Conservation (phyloP, 2,113 vertebrate genomes). For the Pedionomus torquatus region DNA sequence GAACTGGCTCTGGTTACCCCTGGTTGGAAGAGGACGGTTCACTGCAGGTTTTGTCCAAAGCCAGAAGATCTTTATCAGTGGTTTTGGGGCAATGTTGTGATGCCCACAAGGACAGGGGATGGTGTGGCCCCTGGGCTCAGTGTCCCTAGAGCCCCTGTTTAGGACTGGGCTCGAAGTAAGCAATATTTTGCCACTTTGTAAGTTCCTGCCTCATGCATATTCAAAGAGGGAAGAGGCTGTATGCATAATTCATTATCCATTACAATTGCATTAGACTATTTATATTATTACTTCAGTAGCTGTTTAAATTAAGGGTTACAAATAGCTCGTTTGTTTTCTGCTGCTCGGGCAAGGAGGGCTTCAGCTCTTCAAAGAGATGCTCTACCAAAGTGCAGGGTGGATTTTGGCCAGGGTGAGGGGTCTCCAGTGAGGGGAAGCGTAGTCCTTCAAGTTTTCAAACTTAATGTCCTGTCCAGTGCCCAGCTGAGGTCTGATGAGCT, state of each 20-base stretch:
- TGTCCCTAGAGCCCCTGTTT: background rate
- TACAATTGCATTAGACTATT: constrained; percentile 59
- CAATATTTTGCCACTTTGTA: background rate
- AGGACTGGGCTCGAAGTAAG: background rate
- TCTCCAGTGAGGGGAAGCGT: rapidly evolving
- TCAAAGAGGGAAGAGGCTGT: constrained; percentile 17
- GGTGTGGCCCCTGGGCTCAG: background rate
- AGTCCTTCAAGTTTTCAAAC: background rate
- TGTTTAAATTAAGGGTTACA: constrained; percentile 69
- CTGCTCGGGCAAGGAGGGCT: background rate
- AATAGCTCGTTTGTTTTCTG: constrained; percentile 32
- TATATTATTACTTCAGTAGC: constrained; percentile 42
- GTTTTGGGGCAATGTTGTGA: background rate
- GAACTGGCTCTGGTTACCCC: background rate
- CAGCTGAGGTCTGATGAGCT: background rate
- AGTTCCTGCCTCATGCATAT: constrained; percentile 56
- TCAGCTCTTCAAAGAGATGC: background rate
- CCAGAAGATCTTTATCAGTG: background rate
- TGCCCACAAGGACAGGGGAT: background rate
- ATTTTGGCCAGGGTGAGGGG: background rate
- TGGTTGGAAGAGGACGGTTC: too few relatives aligned
- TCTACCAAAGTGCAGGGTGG: background rate
- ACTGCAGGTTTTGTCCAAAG: background rate
- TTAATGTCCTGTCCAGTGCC: background rate
- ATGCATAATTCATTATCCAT: constrained; percentile 59